phyloP scores from a whole-genome alignment of 2,113 vertebrate genomes.

The Cheirogaleus medius region DNA sequence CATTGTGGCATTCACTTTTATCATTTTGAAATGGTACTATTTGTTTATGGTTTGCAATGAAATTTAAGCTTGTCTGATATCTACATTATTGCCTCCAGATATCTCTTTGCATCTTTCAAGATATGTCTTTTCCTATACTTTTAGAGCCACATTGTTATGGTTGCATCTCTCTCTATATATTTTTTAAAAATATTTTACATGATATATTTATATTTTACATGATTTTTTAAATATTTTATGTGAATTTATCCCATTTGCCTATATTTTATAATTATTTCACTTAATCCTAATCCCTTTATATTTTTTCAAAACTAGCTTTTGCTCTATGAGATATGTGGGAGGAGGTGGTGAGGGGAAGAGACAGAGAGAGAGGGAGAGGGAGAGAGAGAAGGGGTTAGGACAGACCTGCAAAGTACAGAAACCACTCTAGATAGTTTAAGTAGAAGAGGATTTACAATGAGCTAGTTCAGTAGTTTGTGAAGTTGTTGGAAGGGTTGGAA shows the following conservation, averaged over 20 bases:
- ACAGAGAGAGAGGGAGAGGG: constrained; percentile 34
- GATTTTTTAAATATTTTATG: not conserved
- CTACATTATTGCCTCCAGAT: not conserved
- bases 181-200: not conserved
- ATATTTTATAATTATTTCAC: not conserved
- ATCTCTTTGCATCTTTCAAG: not conserved
- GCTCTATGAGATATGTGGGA: not conserved
- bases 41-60: not conserved
- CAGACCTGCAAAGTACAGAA: not conserved
- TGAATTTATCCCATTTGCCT: not conserved
- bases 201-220: no score
- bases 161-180: not conserved
- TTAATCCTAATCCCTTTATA: not conserved
- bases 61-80: not conserved
- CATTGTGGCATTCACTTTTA: not conserved
- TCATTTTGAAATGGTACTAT: not conserved
- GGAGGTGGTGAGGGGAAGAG: not conserved
- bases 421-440: not conserved
- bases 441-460: not conserved
- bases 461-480: not conserved
- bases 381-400: not conserved
- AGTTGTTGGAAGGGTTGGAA: not conserved
- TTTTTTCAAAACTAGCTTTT: not conserved
- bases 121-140: not conserved
- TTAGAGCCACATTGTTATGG: not conserved